Evolutionary conservation across 2,888 invertebrate genomes (phyloP).

Genomic region (Ophioninae sp.): DNA sequence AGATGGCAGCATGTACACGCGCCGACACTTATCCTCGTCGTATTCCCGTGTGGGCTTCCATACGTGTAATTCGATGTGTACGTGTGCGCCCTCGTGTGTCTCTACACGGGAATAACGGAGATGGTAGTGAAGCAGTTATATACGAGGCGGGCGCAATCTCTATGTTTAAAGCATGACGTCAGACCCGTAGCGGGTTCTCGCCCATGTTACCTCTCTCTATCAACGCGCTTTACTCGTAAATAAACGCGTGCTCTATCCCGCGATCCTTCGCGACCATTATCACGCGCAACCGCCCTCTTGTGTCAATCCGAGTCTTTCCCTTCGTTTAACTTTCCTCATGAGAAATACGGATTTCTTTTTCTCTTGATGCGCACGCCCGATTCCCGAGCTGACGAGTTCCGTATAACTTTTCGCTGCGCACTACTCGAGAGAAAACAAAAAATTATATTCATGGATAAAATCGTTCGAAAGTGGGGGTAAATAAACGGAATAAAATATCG

Average conservation of each 20-base stretch:
- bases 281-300: neutral
- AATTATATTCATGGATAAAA: too few relatives aligned
- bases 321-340: neutral
- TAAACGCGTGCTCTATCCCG: constrained; percentile 14
- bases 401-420: neutral
- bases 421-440: neutral
- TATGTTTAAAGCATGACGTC: constrained; percentile 78
- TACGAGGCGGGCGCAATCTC: constrained; percentile 67
- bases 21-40: neutral
- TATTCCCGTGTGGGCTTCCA: neutral
- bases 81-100: neutral
- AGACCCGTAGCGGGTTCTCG: constrained; percentile 59
- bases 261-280: neutral
- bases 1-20: constrained; percentile 1
- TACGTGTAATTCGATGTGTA: neutral
- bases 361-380: neutral
- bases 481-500: neutral
- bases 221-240: constrained; percentile 32
- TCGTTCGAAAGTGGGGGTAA: too few relatives aligned
- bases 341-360: neutral
- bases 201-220: constrained; percentile 40
- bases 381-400: neutral
- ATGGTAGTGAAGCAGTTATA: constrained; percentile 42
- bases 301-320: neutral
- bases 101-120: constrained; percentile 31